Conservation (phyloP, 2,888 invertebrate genomes). For the Leucoma salicis region DNA sequence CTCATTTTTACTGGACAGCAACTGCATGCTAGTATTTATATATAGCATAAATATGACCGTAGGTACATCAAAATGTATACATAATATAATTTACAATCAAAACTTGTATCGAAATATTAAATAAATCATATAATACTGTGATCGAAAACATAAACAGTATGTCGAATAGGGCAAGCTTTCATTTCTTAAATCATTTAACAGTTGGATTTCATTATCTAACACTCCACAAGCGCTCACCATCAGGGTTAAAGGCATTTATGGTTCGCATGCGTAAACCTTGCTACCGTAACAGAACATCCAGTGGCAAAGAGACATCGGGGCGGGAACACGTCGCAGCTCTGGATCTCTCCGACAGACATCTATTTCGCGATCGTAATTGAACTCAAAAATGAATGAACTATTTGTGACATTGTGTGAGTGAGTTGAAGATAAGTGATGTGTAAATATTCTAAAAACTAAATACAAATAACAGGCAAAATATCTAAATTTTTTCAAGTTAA, state of each 20-base stretch:
- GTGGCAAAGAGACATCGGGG: conserved; percentile 51
- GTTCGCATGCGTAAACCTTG: conserved; percentile 72
- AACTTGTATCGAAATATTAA: too few relatives aligned
- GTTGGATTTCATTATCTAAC: conserved; percentile 66
- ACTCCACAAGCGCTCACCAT: conserved; percentile 54
- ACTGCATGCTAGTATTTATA: too few relatives aligned
- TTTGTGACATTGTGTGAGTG: conserved; percentile 27
- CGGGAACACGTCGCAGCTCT: conserved; percentile 48
- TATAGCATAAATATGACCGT: too few relatives aligned
- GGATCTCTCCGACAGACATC: conserved; percentile 15
- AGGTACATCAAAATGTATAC: too few relatives aligned
- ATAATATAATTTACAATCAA: too few relatives aligned
- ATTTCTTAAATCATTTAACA: conserved; percentile 54
- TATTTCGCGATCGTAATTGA: conserved; percentile 39
- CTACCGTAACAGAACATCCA: conserved; percentile 59
- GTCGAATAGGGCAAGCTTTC: conserved; percentile 32
- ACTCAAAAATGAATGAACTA: conserved; percentile 22
- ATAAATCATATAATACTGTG: too few relatives aligned
- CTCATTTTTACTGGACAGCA: too few relatives aligned
- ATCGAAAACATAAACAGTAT: not conserved
- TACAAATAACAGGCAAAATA: too few relatives aligned
- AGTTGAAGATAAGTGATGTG: conserved; percentile 12
- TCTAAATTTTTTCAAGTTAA: too few relatives aligned
- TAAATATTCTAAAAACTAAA: too few relatives aligned
- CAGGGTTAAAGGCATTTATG: conserved; percentile 58